phyloP scores from a whole-genome alignment of 2,113 vertebrate species.

The Cololabis saira region DNA sequence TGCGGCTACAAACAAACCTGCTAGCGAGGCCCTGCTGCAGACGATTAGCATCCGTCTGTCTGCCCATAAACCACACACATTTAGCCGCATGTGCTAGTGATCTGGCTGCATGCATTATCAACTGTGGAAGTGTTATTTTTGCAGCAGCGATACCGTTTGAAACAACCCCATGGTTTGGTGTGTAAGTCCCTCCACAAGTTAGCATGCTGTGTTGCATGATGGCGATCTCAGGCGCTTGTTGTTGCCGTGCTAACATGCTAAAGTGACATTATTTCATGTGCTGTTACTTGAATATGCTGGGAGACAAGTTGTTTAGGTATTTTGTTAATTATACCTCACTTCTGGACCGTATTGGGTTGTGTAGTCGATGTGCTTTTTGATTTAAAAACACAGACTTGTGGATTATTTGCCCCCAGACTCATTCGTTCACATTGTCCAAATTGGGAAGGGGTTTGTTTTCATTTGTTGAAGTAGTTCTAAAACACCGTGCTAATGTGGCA shows the following conservation, averaged over 20 bases:
- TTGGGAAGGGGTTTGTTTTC: no score
- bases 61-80: background rate
- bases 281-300: no score
- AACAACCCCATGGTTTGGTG: background rate
- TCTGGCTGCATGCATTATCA: background rate
- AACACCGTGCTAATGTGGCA: no score
- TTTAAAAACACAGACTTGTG: no score
- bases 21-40: slow-evolving; percentile 58
- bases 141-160: background rate
- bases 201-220: slow-evolving; percentile 41
- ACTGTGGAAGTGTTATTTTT: background rate
- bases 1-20: slow-evolving; percentile 68
- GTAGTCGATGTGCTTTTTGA: no score
- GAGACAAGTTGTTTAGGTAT: no score
- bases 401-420: no score
- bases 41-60: slow-evolving; percentile 25
- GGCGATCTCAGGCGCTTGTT: slow-evolving; percentile 25
- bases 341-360: no score
- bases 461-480: no score
- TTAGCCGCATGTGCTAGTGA: background rate
- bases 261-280: no score
- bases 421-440: no score
- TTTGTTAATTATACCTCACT: no score
- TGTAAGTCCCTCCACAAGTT: slow-evolving; percentile 38
- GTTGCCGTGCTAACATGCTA: slow-evolving; percentile 63